Conservation (phyloP, 1,140 invertebrate genomes). For the Cryptotermes secundus region DNA sequence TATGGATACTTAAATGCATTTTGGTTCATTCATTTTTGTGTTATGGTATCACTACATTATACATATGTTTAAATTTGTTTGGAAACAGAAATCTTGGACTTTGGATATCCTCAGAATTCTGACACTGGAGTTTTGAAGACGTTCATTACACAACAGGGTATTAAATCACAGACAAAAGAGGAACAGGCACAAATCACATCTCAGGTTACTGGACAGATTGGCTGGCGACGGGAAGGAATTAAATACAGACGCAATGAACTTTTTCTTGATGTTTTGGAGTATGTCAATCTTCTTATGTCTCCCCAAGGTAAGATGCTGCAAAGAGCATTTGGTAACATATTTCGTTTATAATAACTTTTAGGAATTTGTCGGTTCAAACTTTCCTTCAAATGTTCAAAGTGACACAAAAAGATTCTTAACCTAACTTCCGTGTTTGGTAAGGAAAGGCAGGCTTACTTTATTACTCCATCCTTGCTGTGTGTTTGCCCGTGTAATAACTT, state of each 20-base stretch:
- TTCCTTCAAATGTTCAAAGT: no score
- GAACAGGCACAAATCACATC: constrained; percentile 99
- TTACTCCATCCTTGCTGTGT: no score
- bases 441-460: no score
- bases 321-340: no score
- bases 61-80: constrained; percentile 30
- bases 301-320: constrained; percentile 77
- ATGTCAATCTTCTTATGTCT: constrained; percentile 98
- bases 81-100: constrained; percentile 94
- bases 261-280: constrained; percentile 98
- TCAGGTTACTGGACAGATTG: constrained; percentile 98
- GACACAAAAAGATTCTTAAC: no score
- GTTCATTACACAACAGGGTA: constrained; percentile 99
- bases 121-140: constrained; percentile 99
- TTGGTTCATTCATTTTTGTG: neutral
- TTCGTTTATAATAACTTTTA: no score
- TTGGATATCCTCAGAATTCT: constrained; percentile 99
- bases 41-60: neutral
- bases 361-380: no score
- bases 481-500: no score
- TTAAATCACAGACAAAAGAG: constrained; percentile 98
- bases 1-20: constrained; percentile 9
- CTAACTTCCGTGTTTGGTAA: no score
- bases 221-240: constrained; percentile 99
- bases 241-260: constrained; percentile 98